phyloP scores from a whole-genome alignment of 1,140 invertebrate genomes.

The Protaetia brevitarsis region DNA sequence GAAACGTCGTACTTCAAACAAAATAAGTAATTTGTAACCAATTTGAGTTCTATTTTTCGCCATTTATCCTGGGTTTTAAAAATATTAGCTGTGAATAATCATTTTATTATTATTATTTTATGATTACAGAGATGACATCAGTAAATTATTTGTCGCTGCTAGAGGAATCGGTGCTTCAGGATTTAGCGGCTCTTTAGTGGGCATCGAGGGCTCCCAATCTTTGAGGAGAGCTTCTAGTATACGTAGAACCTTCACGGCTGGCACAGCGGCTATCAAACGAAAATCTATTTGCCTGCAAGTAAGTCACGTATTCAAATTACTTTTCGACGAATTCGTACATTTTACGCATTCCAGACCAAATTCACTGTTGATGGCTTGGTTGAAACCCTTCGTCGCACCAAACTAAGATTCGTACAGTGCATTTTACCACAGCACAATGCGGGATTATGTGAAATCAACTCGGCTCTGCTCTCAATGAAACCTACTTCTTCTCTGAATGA shows the following conservation, averaged over 20 bases:
- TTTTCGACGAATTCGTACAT: neutral
- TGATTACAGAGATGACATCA: constrained; percentile 71
- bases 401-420: constrained; percentile 84
- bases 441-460: constrained; percentile 51
- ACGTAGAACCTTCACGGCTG: constrained; percentile 80
- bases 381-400: constrained; percentile 79
- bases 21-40: no score
- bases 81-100: neutral
- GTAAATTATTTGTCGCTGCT: constrained; percentile 69
- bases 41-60: no score
- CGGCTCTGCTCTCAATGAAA: constrained; percentile 51
- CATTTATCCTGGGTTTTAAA: constrained; percentile 19
- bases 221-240: constrained; percentile 84
- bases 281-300: constrained; percentile 76
- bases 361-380: constrained; percentile 88
- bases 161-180: constrained; percentile 64
- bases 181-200: constrained; percentile 65
- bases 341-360: constrained; percentile 72
- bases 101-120: constrained; percentile 24
- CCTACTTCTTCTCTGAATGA: constrained; percentile 50
- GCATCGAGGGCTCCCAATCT: constrained; percentile 74
- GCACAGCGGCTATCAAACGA: constrained; percentile 76
- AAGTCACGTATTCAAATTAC: neutral
- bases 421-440: constrained; percentile 78
- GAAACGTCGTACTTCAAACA: no score